Base-by-base conservation (phyloP, 2,888 invertebrate species). In the Rhamphomyia laevipes region DNA sequence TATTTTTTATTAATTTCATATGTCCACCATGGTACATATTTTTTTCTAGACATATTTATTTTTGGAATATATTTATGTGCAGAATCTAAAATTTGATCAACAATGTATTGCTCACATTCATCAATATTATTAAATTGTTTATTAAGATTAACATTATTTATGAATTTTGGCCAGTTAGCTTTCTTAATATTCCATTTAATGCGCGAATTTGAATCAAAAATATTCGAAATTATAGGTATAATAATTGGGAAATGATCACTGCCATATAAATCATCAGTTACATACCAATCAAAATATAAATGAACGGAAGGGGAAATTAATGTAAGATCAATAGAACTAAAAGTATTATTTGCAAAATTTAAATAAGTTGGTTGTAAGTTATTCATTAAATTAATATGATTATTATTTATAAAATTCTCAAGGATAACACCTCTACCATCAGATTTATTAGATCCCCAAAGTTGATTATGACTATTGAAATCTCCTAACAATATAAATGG, bases 391-490 rank as follows among this genome's bases (percentile, higher is more conserved):
- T 11, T 38, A 11, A 27, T 4, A 2, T 13, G 2, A 6, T 46
- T 23, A 21, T 46, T n/a, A n/a, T n/a, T n/a, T n/a, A n/a, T n/a
- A n/a, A n/a, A n/a, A n/a, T n/a, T n/a, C n/a, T n/a, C n/a, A 13
- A 45, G 16, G 16, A 21, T 21, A 37, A 27, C 45, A 31, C 44
- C 45, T 44, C 41, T 44, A 23, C 21, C 41, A 17, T 43, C 40
- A 16, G 18, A 43, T 30, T 30, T 48, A 18, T 46, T 38, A 9
- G 42, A 50, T 12, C 50, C 50, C 47, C 47, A 50, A 2, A 41
- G 31, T 16, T 11, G 13, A 23, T 45, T 47, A 18, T 51, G 47
- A 23, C 47, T 47, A 16, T 51, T 51, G 33, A 51, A 50, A 21
- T 47, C 47, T 7, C 47, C 47, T 21, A 50, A 12, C 12, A 50